These are phyloP conservation scores for Saxidomus purpurata DNA, from an alignment of 1,140 invertebrate genomes.

Conservation along the genomic window DNA sequence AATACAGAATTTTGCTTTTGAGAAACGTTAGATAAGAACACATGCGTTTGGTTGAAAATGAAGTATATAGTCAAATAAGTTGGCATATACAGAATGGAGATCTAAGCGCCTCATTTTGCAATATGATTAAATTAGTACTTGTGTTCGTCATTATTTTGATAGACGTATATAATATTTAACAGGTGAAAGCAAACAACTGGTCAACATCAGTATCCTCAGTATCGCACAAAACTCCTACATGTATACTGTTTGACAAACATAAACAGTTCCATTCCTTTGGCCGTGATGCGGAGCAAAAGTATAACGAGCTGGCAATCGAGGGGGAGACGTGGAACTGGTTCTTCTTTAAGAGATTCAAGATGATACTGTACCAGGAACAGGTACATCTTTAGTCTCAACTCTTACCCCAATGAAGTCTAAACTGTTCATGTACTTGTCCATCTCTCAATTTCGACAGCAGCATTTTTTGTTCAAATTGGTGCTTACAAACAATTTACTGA, in stretches of 20 bases:
- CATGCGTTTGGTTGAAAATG: too few relatives aligned
- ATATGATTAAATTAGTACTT: too few relatives aligned
- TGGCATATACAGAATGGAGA: too few relatives aligned
- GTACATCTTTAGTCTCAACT: not conserved
- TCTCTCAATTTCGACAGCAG: too few relatives aligned
- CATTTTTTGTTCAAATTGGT: not conserved
- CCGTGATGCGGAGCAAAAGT: constrained; percentile 32
- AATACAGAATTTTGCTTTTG: too few relatives aligned
- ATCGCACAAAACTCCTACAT: constrained; percentile 41
- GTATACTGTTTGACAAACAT: constrained; percentile 36
- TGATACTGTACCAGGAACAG: constrained; percentile 34
- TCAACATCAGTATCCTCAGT: not conserved
- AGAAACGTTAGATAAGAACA: too few relatives aligned
- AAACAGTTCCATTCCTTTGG: constrained; percentile 46
- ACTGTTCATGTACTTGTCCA: not conserved
- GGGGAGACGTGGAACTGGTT: constrained; percentile 7
- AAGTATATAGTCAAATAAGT: too few relatives aligned
- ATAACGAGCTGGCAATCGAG: not conserved
- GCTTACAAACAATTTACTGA: too few relatives aligned
- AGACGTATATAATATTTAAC: not conserved
- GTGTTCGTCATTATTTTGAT: too few relatives aligned
- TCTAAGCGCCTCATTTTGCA: too few relatives aligned
- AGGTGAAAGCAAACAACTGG: not conserved
- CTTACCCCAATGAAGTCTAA: not conserved
- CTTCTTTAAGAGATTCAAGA: constrained; percentile 40